Percentiles rank a stretch among this genome's conserved stretches.
phyloP scores from a whole-genome alignment of 1,140 invertebrate genomes.

The Pomacea maculata region DNA sequence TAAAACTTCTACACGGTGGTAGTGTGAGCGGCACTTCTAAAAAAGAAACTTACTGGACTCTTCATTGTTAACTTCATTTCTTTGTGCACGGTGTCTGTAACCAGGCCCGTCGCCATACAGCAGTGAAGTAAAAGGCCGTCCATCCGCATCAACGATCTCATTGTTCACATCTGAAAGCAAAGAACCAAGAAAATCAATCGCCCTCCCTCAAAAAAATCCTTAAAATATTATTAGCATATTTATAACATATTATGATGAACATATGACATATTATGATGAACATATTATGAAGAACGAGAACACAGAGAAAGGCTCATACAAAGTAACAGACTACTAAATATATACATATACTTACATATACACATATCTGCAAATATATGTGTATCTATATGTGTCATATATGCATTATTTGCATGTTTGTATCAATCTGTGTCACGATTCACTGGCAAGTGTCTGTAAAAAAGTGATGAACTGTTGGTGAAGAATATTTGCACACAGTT shows the following conservation, averaged over 20 bases:
- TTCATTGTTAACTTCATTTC: neutral
- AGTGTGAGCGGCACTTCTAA: too few species aligned
- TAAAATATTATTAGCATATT: too few species aligned
- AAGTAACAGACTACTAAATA: neutral
- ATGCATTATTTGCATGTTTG: neutral
- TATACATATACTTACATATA: neutral
- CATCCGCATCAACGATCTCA: neutral
- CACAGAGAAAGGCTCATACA: too few species aligned
- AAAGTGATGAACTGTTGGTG: too few species aligned
- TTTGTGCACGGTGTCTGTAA: neutral
- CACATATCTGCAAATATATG: neutral
- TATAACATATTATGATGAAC: too few species aligned
- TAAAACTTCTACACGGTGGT: too few species aligned
- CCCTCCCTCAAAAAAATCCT: too few species aligned
- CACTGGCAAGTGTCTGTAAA: too few species aligned
- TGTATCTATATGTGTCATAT: neutral
- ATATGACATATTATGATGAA: too few species aligned
- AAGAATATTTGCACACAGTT: too few species aligned
- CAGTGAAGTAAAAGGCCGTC: neutral
- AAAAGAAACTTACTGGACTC: neutral
- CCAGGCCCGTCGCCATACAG: slow-evolving; percentile 7
- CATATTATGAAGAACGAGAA: too few species aligned
- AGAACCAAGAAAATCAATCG: too few species aligned
- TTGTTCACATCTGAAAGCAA: slow-evolving; percentile 4
- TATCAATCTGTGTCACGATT: neutral